Percentiles rank a stretch among this genome's conserved stretches.
These are phyloP conservation scores for Acromyrmex echinatior DNA, from an alignment of 1,140 invertebrate genomes.

Conservation along the genomic window DNA sequence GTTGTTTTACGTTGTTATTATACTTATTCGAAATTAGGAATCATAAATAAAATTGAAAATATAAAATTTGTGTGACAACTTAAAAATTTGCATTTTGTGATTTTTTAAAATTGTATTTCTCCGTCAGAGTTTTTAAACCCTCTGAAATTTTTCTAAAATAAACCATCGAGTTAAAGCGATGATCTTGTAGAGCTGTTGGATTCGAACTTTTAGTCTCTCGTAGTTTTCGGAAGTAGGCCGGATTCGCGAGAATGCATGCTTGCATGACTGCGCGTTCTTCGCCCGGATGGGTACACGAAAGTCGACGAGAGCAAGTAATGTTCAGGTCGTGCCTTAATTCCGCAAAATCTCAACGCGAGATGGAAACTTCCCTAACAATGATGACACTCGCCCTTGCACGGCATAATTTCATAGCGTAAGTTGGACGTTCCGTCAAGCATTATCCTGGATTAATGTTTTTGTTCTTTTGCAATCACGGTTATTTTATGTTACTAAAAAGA, in stretches of 20 bases:
- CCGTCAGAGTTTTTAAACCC: neutral
- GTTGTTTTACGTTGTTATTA: neutral
- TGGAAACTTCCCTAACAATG: conserved; percentile 45
- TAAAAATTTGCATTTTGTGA: neutral
- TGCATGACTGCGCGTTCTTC: conserved; percentile 50
- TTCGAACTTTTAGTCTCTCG: conserved; percentile 26
- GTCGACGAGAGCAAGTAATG: conserved; percentile 40
- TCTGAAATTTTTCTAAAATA: neutral
- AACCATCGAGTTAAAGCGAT: neutral
- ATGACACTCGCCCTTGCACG: conserved; percentile 21
- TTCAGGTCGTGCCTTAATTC: conserved; percentile 48
- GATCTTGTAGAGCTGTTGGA: conserved; percentile 1
- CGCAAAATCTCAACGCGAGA: conserved; percentile 51
- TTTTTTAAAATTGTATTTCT: neutral
- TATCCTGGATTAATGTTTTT: neutral
- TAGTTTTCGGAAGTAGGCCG: conserved; percentile 43
- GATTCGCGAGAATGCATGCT: conserved; percentile 11
- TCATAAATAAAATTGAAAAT: neutral
- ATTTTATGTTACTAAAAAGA: neutral
- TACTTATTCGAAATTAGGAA: neutral
- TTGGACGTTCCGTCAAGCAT: conserved; percentile 18
- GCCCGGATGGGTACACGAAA: conserved; percentile 39
- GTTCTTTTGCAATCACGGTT: neutral
- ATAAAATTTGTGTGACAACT: too few species aligned
- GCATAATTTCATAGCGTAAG: conserved; percentile 37